These are phyloP conservation scores for Grus americana DNA, from an alignment of 2,113 vertebrate species.

Conservation along the genomic window DNA sequence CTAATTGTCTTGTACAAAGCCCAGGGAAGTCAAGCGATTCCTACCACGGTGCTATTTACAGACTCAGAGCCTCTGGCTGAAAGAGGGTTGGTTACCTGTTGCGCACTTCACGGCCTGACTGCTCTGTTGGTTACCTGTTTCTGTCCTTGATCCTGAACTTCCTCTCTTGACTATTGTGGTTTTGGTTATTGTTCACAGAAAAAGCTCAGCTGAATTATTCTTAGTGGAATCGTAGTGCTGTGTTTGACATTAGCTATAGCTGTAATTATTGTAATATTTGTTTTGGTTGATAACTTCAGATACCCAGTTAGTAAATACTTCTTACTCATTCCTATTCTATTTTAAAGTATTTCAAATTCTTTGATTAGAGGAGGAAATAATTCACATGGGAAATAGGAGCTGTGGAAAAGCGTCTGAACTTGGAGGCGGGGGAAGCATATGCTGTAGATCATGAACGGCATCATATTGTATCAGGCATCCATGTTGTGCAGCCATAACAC, in stretches of 20 bases:
- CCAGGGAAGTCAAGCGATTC: neutral
- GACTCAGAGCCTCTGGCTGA: neutral
- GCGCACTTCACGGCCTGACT: neutral
- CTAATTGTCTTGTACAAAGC: neutral
- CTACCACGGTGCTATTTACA: rapidly evolving
- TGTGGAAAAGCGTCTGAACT: neutral
- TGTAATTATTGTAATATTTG: neutral
- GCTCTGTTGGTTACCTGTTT: neutral
- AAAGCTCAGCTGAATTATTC: neutral
- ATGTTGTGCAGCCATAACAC: neutral
- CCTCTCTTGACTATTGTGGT: neutral
- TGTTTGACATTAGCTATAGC: neutral
- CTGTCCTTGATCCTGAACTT: neutral
- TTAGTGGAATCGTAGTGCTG: neutral
- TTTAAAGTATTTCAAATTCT: neutral
- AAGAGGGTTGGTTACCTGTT: rapidly evolving
- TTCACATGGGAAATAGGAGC: neutral
- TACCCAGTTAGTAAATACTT: neutral
- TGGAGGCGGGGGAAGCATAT: neutral
- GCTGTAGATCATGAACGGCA: neutral
- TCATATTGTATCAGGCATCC: neutral
- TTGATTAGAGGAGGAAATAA: neutral
- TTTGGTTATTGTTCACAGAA: neutral
- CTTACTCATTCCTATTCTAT: neutral
- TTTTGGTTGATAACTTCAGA: neutral